A percentile compares a stretch with the other conserved stretches of the same genome.
Evolutionary conservation across 2,888 invertebrate genomes (phyloP).

Genomic region (Acanthosepion esculentum): DNA sequence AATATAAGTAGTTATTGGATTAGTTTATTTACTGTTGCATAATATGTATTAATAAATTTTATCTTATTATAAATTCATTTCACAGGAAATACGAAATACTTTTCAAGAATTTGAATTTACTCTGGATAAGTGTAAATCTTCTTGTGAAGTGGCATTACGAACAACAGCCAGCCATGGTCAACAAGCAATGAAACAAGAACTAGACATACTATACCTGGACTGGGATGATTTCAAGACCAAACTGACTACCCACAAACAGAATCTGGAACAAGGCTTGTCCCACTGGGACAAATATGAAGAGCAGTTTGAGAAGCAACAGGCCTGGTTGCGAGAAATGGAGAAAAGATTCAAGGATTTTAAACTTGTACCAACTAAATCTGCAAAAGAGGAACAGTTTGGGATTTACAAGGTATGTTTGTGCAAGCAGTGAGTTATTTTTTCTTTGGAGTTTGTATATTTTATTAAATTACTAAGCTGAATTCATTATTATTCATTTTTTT

Average conservation of each 20-base stretch:
- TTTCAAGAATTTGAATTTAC: constrained; percentile 75
- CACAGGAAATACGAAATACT: not conserved
- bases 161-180: constrained; percentile 80
- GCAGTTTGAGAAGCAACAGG: constrained; percentile 85
- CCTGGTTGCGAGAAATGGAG: constrained; percentile 91
- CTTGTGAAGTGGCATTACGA: constrained; percentile 76
- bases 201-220: constrained; percentile 67
- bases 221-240: constrained; percentile 73
- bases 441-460: not conserved
- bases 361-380: constrained; percentile 85
- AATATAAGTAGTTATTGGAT: too few species aligned
- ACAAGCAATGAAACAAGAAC: constrained; percentile 68
- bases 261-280: constrained; percentile 83
- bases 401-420: constrained; percentile 80
- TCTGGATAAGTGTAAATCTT: constrained; percentile 82
- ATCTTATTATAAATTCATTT: not conserved
- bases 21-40: too few species aligned
- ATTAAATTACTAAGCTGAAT: too few species aligned
- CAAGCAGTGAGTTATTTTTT: not conserved
- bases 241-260: constrained; percentile 81
- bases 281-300: constrained; percentile 92
- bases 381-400: constrained; percentile 86
- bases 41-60: not conserved
- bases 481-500: not conserved
- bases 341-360: constrained; percentile 89